Evolutionary conservation across 2,888 invertebrate species (phyloP).

Genomic region (Melanargia galathea): DNA sequence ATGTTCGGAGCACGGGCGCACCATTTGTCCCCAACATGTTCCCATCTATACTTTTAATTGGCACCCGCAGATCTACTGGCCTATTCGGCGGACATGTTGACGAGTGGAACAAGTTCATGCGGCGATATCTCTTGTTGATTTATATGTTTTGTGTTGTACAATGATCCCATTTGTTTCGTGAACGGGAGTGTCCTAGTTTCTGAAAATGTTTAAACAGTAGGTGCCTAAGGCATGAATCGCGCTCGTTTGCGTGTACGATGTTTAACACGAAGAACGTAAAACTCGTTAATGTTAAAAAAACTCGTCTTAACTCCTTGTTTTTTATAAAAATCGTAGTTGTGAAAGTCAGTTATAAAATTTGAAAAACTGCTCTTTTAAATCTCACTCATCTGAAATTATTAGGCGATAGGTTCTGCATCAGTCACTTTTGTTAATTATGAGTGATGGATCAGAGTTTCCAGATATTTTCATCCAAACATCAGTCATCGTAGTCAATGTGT

Average conservation of each 20-base stretch:
- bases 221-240: no score
- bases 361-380: no score
- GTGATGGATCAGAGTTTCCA: not conserved
- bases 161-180: constrained; percentile 20
- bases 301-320: no score
- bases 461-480: not conserved
- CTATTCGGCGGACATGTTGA: constrained; percentile 62
- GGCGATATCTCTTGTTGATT: constrained; percentile 38
- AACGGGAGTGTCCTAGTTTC: constrained; percentile 16
- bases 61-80: constrained; percentile 66
- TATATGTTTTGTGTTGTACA: constrained; percentile 33
- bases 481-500: no score
- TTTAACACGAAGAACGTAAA: no score
- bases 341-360: no score
- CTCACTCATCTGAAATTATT: no score
- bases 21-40: constrained; percentile 66
- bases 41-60: constrained; percentile 78
- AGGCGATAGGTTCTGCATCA: not conserved
- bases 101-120: constrained; percentile 56
- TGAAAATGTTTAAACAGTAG: not conserved
- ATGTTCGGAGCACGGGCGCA: constrained; percentile 51
- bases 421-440: not conserved
- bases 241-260: no score
- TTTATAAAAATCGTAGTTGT: no score
- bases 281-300: no score